A percentile compares a stretch with the other conserved stretches of the same genome.
These are phyloP conservation scores for Spodoptera exigua DNA, from an alignment of 2,888 invertebrate genomes.

Conservation along the genomic window DNA sequence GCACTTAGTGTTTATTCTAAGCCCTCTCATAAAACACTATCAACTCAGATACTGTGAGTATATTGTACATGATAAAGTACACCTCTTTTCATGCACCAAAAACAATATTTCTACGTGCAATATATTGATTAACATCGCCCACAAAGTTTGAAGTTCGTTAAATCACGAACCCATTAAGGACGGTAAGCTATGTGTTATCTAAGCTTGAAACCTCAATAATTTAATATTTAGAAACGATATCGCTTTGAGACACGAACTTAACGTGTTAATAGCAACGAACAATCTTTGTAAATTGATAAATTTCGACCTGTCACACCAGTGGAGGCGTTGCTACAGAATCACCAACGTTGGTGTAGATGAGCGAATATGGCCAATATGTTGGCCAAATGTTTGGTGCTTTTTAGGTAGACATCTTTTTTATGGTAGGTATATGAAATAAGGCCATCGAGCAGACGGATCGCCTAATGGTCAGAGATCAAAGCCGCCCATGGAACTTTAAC, in stretches of 20 bases:
- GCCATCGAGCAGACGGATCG: too few relatives aligned
- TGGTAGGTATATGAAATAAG: too few relatives aligned
- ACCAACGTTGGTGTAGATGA: constrained; percentile 33
- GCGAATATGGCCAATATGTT: neutral
- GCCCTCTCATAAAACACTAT: too few relatives aligned
- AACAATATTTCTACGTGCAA: constrained; percentile 5
- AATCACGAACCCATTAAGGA: constrained; percentile 59
- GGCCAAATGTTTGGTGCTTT: neutral
- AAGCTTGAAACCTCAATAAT: constrained; percentile 69
- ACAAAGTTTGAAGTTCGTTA: constrained; percentile 44
- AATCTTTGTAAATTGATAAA: constrained; percentile 86
- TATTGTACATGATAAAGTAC: neutral
- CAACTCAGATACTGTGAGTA: too few relatives aligned
- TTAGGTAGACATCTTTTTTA: neutral
- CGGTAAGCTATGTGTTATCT: constrained; percentile 61
- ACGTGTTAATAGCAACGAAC: constrained; percentile 85
- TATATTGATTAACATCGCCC: constrained; percentile 36
- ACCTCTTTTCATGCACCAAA: constrained; percentile 1
- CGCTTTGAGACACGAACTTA: constrained; percentile 71
- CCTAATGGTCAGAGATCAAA: too few relatives aligned
- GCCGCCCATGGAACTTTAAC: too few relatives aligned
- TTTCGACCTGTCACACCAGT: constrained; percentile 76
- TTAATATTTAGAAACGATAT: constrained; percentile 79
- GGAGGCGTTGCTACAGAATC: constrained; percentile 16
- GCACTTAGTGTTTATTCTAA: too few relatives aligned